phyloP scores from a whole-genome alignment of 2,888 invertebrate genomes.

The Catocala fraxini region DNA sequence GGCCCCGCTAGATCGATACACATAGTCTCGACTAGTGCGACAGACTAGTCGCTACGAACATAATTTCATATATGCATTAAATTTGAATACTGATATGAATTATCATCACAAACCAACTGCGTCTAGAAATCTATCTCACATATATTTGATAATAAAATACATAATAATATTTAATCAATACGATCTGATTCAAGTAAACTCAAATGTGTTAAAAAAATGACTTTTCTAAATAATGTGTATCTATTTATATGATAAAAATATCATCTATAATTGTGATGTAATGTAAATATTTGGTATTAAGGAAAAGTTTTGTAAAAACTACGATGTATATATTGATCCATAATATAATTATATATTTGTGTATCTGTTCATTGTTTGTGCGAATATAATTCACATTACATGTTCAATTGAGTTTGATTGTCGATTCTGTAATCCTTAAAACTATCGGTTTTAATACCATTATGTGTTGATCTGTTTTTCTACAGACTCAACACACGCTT shows the following conservation, averaged over 20 bases:
- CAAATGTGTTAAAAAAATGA: conserved; percentile 2
- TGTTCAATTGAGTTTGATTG: conserved; percentile 56
- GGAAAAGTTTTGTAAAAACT: conserved; percentile 69
- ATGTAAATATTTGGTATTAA: conserved; percentile 66
- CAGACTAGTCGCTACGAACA: no score
- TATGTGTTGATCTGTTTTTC: no score
- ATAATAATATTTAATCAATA: conserved; percentile 1
- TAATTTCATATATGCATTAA: no score
- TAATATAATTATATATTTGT: conserved; percentile 59
- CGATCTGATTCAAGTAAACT: conserved; percentile 28
- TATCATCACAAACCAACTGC: no score
- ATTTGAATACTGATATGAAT: no score
- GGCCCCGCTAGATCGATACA: no score
- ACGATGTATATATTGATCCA: conserved; percentile 56
- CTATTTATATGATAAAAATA: conserved; percentile 34
- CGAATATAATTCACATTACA: conserved; percentile 76
- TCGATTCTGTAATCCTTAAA: neutral
- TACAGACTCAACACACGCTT: no score
- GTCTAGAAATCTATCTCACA: no score
- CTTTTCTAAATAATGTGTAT: conserved; percentile 12
- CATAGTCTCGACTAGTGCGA: no score
- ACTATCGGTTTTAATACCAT: neutral
- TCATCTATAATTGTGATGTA: conserved; percentile 60
- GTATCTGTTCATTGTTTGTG: conserved; percentile 77
- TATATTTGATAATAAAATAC: no score